phyloP scores from a whole-genome alignment of 2,797 vertebrate species.

The Gallirallus australis region DNA sequence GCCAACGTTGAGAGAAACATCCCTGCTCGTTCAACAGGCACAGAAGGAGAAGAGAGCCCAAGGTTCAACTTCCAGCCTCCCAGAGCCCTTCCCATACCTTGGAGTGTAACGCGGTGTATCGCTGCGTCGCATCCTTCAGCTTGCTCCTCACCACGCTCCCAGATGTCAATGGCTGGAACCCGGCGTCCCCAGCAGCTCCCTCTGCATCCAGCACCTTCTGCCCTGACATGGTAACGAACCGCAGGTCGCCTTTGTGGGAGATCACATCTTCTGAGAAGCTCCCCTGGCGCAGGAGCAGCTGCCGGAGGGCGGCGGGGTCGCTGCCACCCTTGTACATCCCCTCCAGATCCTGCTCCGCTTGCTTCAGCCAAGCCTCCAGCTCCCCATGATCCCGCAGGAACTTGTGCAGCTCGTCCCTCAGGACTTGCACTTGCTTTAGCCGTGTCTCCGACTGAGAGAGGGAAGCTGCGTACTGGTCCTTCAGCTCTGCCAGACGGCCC shows the following conservation, averaged over 20 bases:
- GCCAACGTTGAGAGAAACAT: neutral
- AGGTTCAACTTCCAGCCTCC: neutral
- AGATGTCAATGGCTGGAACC: conserved; percentile 75
- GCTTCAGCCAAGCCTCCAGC: conserved; percentile 89
- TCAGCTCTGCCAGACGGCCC: conserved; percentile 83
- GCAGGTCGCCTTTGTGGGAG: conserved; percentile 97
- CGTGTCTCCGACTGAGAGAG: conserved; percentile 85
- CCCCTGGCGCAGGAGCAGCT: conserved; percentile 85
- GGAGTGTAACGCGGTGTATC: conserved; percentile 89
- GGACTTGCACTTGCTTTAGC: conserved; percentile 85
- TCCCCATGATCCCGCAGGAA: conserved; percentile 89
- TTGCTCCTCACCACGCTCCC: conserved; percentile 85
- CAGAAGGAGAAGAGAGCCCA: neutral
- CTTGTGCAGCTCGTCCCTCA: conserved; percentile 91
- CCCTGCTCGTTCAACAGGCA: rapidly evolving
- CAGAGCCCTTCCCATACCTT: conserved; percentile 79
- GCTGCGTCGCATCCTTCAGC: conserved; percentile 87
- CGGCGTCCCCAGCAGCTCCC: conserved; percentile 70
- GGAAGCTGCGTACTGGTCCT: conserved; percentile 82
- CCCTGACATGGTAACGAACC: conserved; percentile 95
- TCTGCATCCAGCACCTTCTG: conserved; percentile 93
- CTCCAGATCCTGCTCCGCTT: conserved; percentile 87
- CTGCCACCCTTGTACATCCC: conserved; percentile 81
- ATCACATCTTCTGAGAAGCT: conserved; percentile 93
- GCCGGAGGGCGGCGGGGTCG: conserved; percentile 75